Base-by-base conservation (phyloP, 2,797 vertebrate genomes). In the Urocyon cinereoargenteus region DNA sequence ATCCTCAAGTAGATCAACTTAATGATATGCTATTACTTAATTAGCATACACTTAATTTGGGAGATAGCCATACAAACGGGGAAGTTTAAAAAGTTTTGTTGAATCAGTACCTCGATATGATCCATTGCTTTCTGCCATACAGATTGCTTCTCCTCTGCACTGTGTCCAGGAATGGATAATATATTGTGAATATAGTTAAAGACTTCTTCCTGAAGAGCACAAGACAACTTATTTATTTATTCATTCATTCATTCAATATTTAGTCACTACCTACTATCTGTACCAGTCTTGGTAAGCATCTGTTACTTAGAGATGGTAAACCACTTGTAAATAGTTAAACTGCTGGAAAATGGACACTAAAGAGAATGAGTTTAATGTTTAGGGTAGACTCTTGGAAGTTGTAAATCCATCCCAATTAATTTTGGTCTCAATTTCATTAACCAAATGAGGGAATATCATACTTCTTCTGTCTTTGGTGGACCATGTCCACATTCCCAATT, bases 181-280 rank as follows among this genome's bases (percentile, higher is more conserved):
- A 99, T 99, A 94, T 99, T 99, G 98, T 99, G 99, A 96, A 99
- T 99, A 88, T 99, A 99, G 98, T 98, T 99, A 98, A 99, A 99
- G 97, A 99, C 98, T 95, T 99, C 99, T 90, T 99, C 99, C 99
- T 99, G 98, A 59, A 98, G 95, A 91, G 49, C 64, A 98, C 19
- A 98, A 97, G 97, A 13, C 55, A 92, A 49, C 40, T 45, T 28
- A 45, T 28, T 61, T 49, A 86, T 45, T 90, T 57, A 79, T 45
- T 94, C 64, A 66, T 49, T 73, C 61, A 88, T 36, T 91, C 13
- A 45, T 45, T 64, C 40, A 90, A 85, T 79, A 70, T 12, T 75
- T 19, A 73, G n/a, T 94, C 86, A 90, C 22, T 49, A 57, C 19
- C 66, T 64, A 86, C 16, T 78, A 78, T 57, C 16, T 57, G 13